These are phyloP conservation scores for Eulemur macaco DNA, from an alignment of 2,113 vertebrate genomes.

Conservation along the genomic window DNA sequence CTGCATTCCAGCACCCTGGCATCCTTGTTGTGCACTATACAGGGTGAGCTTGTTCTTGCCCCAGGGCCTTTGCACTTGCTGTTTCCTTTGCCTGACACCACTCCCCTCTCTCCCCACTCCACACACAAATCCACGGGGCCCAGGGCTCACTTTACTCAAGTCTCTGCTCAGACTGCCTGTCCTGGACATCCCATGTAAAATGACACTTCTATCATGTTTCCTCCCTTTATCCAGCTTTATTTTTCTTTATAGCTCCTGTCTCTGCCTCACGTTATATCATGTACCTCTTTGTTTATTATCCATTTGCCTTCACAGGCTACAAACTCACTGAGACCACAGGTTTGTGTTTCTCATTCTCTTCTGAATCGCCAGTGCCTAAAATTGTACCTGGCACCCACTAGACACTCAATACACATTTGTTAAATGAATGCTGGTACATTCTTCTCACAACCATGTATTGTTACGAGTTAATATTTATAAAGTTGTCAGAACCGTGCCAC, in stretches of 20 bases:
- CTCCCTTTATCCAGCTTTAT: not conserved
- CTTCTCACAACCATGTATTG: not conserved
- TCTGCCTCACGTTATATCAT: not conserved
- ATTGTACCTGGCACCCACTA: not conserved
- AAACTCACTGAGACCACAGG: not conserved
- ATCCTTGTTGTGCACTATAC: not conserved
- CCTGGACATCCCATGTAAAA: not conserved
- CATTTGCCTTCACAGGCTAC: not conserved
- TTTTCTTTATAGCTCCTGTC: not conserved
- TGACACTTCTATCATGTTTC: not conserved
- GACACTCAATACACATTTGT: not conserved
- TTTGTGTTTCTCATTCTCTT: not conserved
- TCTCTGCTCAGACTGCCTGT: not conserved
- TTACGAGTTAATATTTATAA: not conserved
- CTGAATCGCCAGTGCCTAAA: not conserved
- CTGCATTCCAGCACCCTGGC: not conserved
- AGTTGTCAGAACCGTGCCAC: not conserved
- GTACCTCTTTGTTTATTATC: not conserved
- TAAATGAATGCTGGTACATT: not conserved
- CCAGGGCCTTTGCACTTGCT: not conserved
- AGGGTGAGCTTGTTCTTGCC: not conserved
- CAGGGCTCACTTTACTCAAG: not conserved
- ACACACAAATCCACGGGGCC: rapidly evolving
- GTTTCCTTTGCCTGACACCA: not conserved
- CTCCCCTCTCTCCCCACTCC: too few relatives aligned